Evolutionary conservation across 2,888 invertebrate species (phyloP), one percentile per base, ranked within the genome.

Genomic region (Chaitophorus viminalis): DNA sequence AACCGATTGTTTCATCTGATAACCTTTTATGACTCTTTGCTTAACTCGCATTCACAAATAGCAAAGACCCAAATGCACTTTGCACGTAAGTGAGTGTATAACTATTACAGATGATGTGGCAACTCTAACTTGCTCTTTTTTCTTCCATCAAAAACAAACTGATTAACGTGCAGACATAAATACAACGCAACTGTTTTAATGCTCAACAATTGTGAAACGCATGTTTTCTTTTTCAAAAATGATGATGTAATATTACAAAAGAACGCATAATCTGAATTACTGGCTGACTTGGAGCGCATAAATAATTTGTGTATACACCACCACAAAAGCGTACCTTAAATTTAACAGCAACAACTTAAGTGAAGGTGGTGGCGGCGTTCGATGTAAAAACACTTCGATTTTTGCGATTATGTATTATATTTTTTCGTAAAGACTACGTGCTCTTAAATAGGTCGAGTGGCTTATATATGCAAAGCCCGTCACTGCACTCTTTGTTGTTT

Each of bases 381-480:
- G 17, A 36, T 3, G 31, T 25, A 54, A 46, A 81, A 81, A 68
- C 79, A 68, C 65, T 39, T 46, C 39, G 75, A 75, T 75, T 68
- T 36, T 33, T 14, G 36, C 25, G n/a, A 36, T 33, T 4, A 78
- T 3, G 14, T 46, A 46, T 46, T 14, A n/a, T 14, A 46, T 60
- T 60, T 74, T 60, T 78, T 31, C 33, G 4, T 1, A 11, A 6
- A 36, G 29, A 83, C n/a, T n/a, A n/a, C 74, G 18, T 65, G 65
- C 36, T 39, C 60, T 9, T 14, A 60, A 83, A 60, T 60, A 75
- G 83, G 74, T 74, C 83, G 74, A 83, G 29, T 75, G 60, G 83
- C 21, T 60, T 36, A 21, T 11, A 68, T 11, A 29, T 68, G 54
- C 21, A 3, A 14, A 75, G 18, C 33, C 36, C 60, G 31, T 31